These are phyloP conservation scores for Harmothoe impar DNA, from an alignment of 2,888 invertebrate species.

Conservation along the genomic window DNA sequence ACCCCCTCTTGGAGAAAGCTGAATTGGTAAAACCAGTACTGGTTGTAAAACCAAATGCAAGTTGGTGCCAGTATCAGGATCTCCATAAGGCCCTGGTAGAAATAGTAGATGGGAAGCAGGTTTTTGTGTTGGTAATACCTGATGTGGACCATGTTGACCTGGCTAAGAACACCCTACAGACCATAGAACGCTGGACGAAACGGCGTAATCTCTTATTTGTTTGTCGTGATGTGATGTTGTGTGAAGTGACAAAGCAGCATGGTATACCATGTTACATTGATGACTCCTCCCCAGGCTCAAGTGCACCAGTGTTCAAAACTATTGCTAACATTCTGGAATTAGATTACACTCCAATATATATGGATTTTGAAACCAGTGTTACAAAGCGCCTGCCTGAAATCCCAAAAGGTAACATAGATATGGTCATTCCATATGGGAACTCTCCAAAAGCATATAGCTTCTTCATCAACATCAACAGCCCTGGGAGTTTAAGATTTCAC, in stretches of 20 bases:
- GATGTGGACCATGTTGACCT: not conserved
- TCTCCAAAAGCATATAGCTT: constrained; percentile 30
- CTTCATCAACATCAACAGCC: not conserved
- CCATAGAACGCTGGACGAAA: not conserved
- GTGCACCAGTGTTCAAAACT: not conserved
- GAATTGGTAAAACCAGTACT: not conserved
- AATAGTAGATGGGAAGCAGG: not conserved
- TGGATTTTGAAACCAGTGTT: not conserved
- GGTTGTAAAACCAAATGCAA: not conserved
- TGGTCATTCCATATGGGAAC: constrained; percentile 18
- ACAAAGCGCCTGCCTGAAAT: not conserved
- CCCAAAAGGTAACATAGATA: not conserved
- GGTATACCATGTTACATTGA: not conserved
- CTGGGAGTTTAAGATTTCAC: not conserved
- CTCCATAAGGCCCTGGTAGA: not conserved
- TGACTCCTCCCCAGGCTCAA: not conserved
- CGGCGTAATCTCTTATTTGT: not conserved
- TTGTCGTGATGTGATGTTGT: constrained; percentile 9
- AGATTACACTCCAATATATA: not conserved
- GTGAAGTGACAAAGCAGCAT: not conserved
- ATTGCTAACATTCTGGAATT: not conserved
- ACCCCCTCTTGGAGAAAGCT: not conserved
- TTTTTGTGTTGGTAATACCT: not conserved
- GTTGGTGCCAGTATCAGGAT: constrained; percentile 39
- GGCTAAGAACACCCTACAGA: not conserved